Conservation (phyloP, 1,140 invertebrate species). For the Anagrus nilaparvatae region DNA sequence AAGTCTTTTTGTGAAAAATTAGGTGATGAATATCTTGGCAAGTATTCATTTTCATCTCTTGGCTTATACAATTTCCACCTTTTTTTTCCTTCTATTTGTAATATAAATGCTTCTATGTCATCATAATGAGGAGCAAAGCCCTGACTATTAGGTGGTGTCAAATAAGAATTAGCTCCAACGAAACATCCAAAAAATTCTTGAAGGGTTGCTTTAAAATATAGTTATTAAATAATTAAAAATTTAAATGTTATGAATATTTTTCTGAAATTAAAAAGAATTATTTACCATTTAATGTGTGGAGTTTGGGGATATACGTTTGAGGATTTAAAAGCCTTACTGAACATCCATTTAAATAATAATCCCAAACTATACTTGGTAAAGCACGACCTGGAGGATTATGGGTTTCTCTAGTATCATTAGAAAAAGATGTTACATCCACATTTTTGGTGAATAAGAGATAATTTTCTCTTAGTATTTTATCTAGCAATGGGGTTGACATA, state of each 20-base stretch:
- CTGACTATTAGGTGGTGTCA: conserved; percentile 91
- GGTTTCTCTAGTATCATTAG: conserved; percentile 68
- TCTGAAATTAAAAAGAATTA: conserved; percentile 7
- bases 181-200: conserved; percentile 92
- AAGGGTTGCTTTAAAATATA: conserved; percentile 47
- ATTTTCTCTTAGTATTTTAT: conserved; percentile 65
- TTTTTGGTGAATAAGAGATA: conserved; percentile 74
- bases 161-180: conserved; percentile 88
- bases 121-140: conserved; percentile 98
- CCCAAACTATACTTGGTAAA: conserved; percentile 76
- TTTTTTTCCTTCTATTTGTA: conserved; percentile 94
- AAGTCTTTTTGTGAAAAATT: conserved; percentile 74
- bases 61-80: conserved; percentile 87
- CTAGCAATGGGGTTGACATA: conserved; percentile 65
- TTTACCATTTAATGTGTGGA: conserved; percentile 50
- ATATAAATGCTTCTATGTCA: conserved; percentile 96
- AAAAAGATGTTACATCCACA: conserved; percentile 83
- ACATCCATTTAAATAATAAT: conserved; percentile 82
- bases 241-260: conserved; percentile 3
- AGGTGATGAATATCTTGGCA: conserved; percentile 71
- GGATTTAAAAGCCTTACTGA: conserved; percentile 90
- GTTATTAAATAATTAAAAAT: conserved; percentile 7
- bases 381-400: conserved; percentile 75
- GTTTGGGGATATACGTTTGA: conserved; percentile 66
- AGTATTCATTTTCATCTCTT: conserved; percentile 45